Evolutionary conservation across 2,888 invertebrate species (phyloP), one percentile per base, ranked within the genome.

Genomic region (Aquatica leii): DNA sequence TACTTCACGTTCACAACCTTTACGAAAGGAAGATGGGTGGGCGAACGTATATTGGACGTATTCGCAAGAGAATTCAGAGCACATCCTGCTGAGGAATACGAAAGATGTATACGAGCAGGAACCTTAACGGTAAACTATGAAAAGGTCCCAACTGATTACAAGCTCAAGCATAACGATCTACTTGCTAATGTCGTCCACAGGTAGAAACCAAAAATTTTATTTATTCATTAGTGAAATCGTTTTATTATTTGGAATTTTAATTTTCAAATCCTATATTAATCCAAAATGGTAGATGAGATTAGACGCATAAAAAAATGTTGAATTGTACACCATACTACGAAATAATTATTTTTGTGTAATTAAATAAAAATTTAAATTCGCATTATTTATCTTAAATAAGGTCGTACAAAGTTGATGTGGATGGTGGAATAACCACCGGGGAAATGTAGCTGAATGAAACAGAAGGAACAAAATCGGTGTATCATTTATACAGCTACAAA

Each of bases 21-120:
- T 84, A 95, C 95, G 66, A 98, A 98, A 84, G 95, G 96, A 6
- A 87, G 97, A 74, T 98, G 97, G 97, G 94, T 96, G 1, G 97
- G 96, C 2, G 94, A 94, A 81, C 91, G 91, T 79, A 92, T 98
- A 71, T 85, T 95, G 70, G 96, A 97, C 77, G 94, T 98, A 17
- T 97, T 97, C 82, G 91, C 93, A 6, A 85, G 93, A 59, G 97
- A 98, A 83, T 98, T 98, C 81, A 86, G 95, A 40, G 94, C 95
- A n/a, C 95, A 95, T 82, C 94, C 95, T 0, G 93, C 93, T 0
- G 94, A 95, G 70, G 94, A 95, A 81, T 95, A 95, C 82, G 94
- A 94, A 81, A 86, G 95, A 68, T 95, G 95, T 82, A 95, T 95
- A 79, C 88, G 92, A 74, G 92, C 93, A 34, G 97, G 97, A 46